phyloP scores from a whole-genome alignment of 2,797 vertebrate genomes.

The Chaunax sp. region DNA sequence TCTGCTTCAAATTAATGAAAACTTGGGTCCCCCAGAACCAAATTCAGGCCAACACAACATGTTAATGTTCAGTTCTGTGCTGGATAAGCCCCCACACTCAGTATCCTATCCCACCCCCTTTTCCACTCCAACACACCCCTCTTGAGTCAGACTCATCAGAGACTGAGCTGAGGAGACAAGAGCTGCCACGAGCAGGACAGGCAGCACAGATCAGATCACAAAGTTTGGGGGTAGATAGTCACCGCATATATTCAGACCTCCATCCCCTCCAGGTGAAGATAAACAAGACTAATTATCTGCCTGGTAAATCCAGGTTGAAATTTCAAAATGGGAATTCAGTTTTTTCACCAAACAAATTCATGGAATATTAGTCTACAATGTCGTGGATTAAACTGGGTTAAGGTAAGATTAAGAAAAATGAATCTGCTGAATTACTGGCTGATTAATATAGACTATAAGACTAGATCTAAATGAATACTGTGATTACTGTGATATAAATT shows the following conservation, averaged over 20 bases:
- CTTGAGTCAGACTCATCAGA: conserved; percentile 61
- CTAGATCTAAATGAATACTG: not conserved
- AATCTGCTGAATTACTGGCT: not conserved
- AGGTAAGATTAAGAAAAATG: conserved; percentile 58
- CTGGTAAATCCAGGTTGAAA: conserved; percentile 13
- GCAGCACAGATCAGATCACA: conserved; percentile 37
- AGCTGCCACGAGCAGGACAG: conserved; percentile 44
- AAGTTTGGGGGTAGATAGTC: conserved; percentile 41
- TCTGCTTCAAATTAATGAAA: conserved; percentile 1
- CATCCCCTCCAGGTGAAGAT: conserved; percentile 4
- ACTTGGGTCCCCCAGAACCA: conserved; percentile 3
- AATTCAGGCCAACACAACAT: conserved; percentile 26
- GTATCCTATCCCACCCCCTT: conserved; percentile 62
- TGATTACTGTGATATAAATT: not conserved
- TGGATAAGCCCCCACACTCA: conserved; percentile 44
- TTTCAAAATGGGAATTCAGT: conserved; percentile 62
- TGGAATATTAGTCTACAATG: conserved; percentile 49
- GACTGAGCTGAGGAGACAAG: conserved; percentile 50
- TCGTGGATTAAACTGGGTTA: conserved; percentile 39
- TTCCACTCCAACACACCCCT: conserved; percentile 46
- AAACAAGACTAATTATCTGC: not conserved
- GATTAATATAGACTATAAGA: not conserved
- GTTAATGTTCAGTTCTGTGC: conserved; percentile 42
- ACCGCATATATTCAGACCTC: not conserved
- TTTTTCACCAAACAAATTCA: conserved; percentile 33